phyloP scores from a whole-genome alignment of 2,797 vertebrate species.

The Typhlichthys eigenmanni region DNA sequence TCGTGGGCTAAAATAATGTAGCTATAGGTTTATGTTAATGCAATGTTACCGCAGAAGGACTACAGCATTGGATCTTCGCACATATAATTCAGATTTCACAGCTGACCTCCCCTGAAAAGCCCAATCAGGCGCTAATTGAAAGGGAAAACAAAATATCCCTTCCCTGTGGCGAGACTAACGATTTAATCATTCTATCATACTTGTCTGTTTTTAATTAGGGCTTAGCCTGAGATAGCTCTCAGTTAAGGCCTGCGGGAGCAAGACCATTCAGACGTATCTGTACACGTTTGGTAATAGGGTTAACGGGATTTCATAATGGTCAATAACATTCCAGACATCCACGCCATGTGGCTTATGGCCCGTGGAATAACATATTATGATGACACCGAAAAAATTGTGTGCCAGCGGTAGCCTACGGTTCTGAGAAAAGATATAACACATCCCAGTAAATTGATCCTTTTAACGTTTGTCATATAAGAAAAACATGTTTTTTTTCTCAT shows the following conservation, averaged over 20 bases:
- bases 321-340: conserved; percentile 74
- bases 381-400: conserved; percentile 22
- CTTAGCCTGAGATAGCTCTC: conserved; percentile 81
- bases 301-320: conserved; percentile 81
- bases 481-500: too few species aligned
- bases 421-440: neutral
- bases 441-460: conserved; percentile 4
- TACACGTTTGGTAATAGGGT: conserved; percentile 87
- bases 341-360: conserved; percentile 45
- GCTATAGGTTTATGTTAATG: conserved; percentile 7
- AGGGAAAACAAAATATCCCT: conserved; percentile 94
- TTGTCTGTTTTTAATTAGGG: conserved; percentile 95
- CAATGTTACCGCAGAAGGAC: neutral
- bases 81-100: conserved; percentile 99
- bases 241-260: conserved; percentile 86
- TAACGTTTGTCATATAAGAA: neutral
- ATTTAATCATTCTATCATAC: conserved; percentile 96
- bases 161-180: conserved; percentile 94
- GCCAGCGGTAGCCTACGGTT: conserved; percentile 7
- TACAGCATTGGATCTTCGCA: conserved; percentile 68
- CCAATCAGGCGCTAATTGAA: conserved; percentile 99
- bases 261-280: conserved; percentile 89
- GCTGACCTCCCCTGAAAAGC: conserved; percentile 98
- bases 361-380: conserved; percentile 38
- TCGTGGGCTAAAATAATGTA: conserved; percentile 1